Conservation (phyloP, 2,888 invertebrate genomes). For the Drosophila putrida region DNA sequence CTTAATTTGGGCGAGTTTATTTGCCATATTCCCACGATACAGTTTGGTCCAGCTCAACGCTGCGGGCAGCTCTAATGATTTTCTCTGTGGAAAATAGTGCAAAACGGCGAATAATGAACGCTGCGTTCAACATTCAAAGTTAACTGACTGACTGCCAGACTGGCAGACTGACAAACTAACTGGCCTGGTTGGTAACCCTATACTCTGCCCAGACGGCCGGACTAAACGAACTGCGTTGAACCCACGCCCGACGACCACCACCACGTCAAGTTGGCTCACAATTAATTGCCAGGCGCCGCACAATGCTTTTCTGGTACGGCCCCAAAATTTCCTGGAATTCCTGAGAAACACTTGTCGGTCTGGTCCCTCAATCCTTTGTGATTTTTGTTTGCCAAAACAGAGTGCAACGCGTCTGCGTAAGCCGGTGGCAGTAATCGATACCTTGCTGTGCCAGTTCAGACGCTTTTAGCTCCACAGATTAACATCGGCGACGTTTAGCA, state of each 20-base stretch:
- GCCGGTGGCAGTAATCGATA: constrained; percentile 79
- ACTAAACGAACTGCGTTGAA: constrained; percentile 43
- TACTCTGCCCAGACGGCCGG: constrained; percentile 26
- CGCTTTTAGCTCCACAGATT: constrained; percentile 58
- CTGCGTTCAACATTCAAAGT: constrained; percentile 59
- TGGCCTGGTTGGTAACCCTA: constrained; percentile 55
- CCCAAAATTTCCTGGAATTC: constrained; percentile 71
- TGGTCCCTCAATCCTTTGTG: constrained; percentile 39
- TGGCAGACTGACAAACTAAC: constrained; percentile 7
- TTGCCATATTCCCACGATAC: constrained; percentile 84
- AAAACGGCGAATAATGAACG: constrained; percentile 77
- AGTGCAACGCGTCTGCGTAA: constrained; percentile 66
- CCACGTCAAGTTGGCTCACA: constrained; percentile 52
- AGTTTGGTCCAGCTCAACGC: constrained; percentile 70
- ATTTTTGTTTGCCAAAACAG: constrained; percentile 55
- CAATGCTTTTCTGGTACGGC: constrained; percentile 59
- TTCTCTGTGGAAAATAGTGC: constrained; percentile 74
- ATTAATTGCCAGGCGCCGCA: constrained; percentile 79
- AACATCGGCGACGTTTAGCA: constrained; percentile 74
- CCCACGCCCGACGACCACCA: constrained; percentile 61
- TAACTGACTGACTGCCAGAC: constrained; percentile 34
- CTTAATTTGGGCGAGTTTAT: constrained; percentile 81
- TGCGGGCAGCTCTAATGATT: constrained; percentile 77
- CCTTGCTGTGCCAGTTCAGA: constrained; percentile 58
- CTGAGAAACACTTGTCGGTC: constrained; percentile 70